Base-by-base conservation (phyloP, 2,888 invertebrate genomes). In the Brachynemurus nebulosus region DNA sequence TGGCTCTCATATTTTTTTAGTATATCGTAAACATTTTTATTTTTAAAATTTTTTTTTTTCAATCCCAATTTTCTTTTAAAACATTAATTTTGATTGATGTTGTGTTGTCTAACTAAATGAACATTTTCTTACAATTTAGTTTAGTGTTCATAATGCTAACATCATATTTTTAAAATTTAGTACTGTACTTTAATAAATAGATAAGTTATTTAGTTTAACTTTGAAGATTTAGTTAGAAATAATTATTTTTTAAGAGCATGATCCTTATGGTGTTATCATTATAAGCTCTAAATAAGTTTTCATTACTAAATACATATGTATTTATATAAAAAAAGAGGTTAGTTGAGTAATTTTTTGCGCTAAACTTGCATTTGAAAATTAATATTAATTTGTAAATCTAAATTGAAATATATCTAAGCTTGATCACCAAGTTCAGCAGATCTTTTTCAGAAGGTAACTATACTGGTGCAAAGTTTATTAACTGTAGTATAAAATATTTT, bases 121-220 rank as follows among this genome's bases (percentile, higher is more conserved):
- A n/a, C 9, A 30, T 30, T 30, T 30, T 30, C n/a, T 30, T 30
- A n/a, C n/a, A n/a, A n/a, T n/a, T n/a, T 30, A 30, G n/a, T 30
- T 30, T 30, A 30, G 30, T 14, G 30, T 30, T 30, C 14, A 30
- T 30, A 30, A 30, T 30, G 30, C 14, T 30, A n/a, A n/a, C 30
- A 30, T 30, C 30, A 12, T 30, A 30, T 30, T 30, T 30, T n/a
- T 4, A 6, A 30, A 12, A 30, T 30, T 30, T 30, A 30, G n/a
- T 30, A 12, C n/a, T 30, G 14, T 30, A 30, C n/a, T 30, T 30
- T 30, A 12, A 12, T 30, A 30, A 30, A 30, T 14, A 30, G n/a
- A 30, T n/a, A n/a, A n/a, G n/a, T n/a, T n/a, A n/a, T n/a, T n/a
- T n/a, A n/a, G n/a, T n/a, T n/a, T n/a, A n/a, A n/a, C n/a, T n/a